phyloP scores from a whole-genome alignment of 2,797 vertebrate species.

The Melanotaenia trifasciata region DNA sequence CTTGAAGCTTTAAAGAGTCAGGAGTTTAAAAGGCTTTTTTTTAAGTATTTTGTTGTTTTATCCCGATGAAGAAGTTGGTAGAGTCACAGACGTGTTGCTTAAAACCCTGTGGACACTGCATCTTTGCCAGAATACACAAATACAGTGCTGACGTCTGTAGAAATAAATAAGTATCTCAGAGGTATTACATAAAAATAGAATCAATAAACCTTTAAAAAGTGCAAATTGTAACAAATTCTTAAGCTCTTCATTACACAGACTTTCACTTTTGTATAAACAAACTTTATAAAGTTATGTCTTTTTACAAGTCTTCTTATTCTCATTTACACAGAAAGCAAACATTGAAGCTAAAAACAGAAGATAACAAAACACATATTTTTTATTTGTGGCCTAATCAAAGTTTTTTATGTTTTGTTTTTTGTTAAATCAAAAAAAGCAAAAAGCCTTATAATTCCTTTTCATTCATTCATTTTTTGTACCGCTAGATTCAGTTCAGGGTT shows the following conservation, averaged over 20 bases:
- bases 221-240: neutral
- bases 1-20: neutral
- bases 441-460: too few relatives aligned
- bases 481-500: too few relatives aligned
- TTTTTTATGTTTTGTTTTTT: neutral
- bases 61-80: neutral
- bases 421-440: too few relatives aligned
- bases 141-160: neutral
- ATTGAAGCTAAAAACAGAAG: too few relatives aligned
- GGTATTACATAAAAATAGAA: too few relatives aligned
- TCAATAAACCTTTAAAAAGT: neutral
- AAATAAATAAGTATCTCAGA: too few relatives aligned
- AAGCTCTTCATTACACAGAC: neutral
- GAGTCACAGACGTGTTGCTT: neutral
- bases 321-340: too few relatives aligned
- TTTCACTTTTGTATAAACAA: too few relatives aligned
- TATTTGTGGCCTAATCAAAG: neutral
- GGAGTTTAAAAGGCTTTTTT: neutral
- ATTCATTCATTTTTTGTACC: too few relatives aligned
- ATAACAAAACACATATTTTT: neutral
- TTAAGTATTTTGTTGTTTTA: neutral
- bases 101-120: neutral
- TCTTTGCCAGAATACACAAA: neutral
- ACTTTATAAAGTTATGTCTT: too few relatives aligned
- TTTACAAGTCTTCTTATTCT: too few relatives aligned